phyloP scores from a whole-genome alignment of 37 sponge, comb jelly and placozoan species.

The Lycopodina hypogea region DNA sequence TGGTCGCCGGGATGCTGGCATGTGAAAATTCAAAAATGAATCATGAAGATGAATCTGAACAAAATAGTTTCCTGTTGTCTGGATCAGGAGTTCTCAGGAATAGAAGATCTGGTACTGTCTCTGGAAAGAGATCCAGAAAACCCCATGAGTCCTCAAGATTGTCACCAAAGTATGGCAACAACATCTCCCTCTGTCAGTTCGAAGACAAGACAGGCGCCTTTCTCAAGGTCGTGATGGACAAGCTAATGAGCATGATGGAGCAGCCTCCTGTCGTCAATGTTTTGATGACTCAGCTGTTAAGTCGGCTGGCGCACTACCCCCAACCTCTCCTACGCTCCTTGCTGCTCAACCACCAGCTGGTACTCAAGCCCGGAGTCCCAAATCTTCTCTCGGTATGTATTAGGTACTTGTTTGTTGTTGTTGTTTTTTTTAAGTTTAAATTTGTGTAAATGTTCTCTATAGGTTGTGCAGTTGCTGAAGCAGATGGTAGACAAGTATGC shows the following conservation, averaged over 20 bases:
- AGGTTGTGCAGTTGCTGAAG: constrained; percentile 68
- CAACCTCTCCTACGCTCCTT: constrained; percentile 75
- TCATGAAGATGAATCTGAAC: neutral
- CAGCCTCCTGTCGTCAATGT: constrained; percentile 50
- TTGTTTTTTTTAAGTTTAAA: neutral
- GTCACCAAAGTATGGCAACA: neutral
- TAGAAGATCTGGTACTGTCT: constrained; percentile 1
- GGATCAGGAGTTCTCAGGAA: neutral
- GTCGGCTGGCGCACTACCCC: constrained; percentile 70
- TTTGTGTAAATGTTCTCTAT: neutral
- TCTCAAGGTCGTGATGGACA: constrained; percentile 66
- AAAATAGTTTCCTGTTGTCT: neutral
- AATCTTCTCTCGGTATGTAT: constrained; percentile 61
- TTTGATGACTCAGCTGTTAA: constrained; percentile 52
- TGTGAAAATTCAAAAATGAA: constrained; percentile 3
- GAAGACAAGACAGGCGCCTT: constrained; percentile 57
- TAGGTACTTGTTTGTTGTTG: neutral
- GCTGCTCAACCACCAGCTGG: constrained; percentile 72
- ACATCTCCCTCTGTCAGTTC: neutral
- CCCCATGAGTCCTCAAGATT: neutral
- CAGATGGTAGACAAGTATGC: constrained; percentile 28
- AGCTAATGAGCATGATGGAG: constrained; percentile 42
- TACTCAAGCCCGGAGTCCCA: constrained; percentile 59
- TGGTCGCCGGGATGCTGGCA: neutral
- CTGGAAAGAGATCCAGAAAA: neutral